Evolutionary conservation across 1,140 invertebrate genomes (phyloP).

Genomic region (Berghia stephanieae): DNA sequence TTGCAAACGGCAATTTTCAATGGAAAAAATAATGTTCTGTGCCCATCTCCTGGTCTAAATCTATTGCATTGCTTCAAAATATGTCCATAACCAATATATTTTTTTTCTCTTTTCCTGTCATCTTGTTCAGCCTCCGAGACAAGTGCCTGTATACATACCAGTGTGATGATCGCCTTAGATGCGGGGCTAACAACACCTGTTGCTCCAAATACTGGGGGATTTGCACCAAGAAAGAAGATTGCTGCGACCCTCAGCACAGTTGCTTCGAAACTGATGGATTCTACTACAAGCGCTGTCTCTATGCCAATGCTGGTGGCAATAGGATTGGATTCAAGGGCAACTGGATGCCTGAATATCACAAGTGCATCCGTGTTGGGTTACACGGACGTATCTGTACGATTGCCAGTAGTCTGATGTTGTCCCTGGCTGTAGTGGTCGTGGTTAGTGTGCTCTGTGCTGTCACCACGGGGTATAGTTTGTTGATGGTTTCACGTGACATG

Average conservation of each 20-base stretch:
- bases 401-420: background rate
- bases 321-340: background rate
- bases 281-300: constrained; percentile 46
- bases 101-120: too few species aligned
- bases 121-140: constrained; percentile 35
- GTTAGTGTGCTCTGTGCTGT: background rate
- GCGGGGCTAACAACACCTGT: constrained; percentile 43
- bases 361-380: too few species aligned
- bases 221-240: constrained; percentile 35
- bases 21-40: too few species aligned
- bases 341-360: background rate
- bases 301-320: background rate
- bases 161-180: constrained; percentile 43
- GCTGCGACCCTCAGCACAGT: constrained; percentile 38
- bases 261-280: constrained; percentile 40
- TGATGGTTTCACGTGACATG: too few species aligned
- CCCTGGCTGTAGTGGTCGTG: background rate
- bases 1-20: too few species aligned
- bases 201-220: constrained; percentile 52
- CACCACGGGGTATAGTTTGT: background rate
- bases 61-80: too few species aligned
- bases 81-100: too few species aligned
- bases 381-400: background rate
- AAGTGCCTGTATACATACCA: constrained; percentile 49
- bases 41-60: too few species aligned